Percentiles rank a stretch among this genome's conserved stretches.
phyloP scores from a whole-genome alignment of 1,140 invertebrate species.

The Bactericera cockerelli region DNA sequence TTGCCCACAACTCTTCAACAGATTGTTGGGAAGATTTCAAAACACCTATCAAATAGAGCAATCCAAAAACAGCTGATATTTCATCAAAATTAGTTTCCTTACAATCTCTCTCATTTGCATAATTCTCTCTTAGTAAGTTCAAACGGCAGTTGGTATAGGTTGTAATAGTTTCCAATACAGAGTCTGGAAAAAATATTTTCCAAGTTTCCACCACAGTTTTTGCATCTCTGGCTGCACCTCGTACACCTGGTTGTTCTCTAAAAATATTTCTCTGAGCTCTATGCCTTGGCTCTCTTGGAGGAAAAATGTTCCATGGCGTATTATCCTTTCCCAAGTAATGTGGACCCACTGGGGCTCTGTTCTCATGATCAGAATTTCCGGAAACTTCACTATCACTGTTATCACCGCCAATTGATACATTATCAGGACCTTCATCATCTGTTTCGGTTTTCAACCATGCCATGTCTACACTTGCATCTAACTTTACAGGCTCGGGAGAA shows the following conservation, averaged over 20 bases:
- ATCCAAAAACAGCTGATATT: neutral
- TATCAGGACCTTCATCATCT: neutral
- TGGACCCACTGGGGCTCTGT: neutral
- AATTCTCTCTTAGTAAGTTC: slow-evolving; percentile 10
- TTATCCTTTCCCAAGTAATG: slow-evolving; percentile 16
- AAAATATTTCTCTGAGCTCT: slow-evolving; percentile 13
- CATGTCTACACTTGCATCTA: too few relatives aligned
- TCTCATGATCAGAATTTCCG: neutral
- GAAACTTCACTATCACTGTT: neutral
- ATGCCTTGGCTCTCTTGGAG: neutral
- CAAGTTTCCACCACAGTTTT: slow-evolving; percentile 13
- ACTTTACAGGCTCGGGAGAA: too few relatives aligned
- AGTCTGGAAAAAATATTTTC: slow-evolving; percentile 13
- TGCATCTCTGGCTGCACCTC: slow-evolving; percentile 10
- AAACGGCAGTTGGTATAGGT: slow-evolving; percentile 14
- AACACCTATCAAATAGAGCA: neutral
- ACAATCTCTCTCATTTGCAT: slow-evolving; percentile 11
- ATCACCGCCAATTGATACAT: neutral
- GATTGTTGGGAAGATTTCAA: neutral
- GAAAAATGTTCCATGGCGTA: slow-evolving; percentile 3
- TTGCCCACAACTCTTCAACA: slow-evolving; percentile 7
- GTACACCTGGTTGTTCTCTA: slow-evolving; percentile 15
- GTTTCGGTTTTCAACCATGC: too few relatives aligned
- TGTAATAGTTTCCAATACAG: slow-evolving; percentile 13
- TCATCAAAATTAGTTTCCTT: neutral